phyloP scores from a whole-genome alignment of 2,797 vertebrate species.

The Threskiornis aethiopicus region DNA sequence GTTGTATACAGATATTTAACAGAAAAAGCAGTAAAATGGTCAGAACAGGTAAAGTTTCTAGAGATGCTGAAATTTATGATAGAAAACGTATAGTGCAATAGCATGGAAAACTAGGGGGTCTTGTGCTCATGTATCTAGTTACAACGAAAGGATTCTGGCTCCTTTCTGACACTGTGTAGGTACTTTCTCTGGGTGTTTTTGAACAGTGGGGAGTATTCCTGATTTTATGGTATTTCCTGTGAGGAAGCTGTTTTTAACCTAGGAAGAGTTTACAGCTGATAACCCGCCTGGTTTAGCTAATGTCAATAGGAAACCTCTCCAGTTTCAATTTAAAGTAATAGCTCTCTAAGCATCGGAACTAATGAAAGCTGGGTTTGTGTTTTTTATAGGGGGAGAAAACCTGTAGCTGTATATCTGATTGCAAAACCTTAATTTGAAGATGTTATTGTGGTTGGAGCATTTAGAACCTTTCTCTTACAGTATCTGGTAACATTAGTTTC shows the following conservation, averaged over 20 bases:
- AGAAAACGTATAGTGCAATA: neutral
- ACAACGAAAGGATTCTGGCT: neutral
- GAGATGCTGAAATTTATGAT: neutral
- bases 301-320: neutral
- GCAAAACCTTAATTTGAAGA: neutral
- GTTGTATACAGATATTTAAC: conserved; percentile 96
- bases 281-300: neutral
- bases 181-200: neutral
- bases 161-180: neutral
- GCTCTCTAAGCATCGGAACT: neutral
- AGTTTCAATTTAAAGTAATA: neutral
- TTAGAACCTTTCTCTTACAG: neutral
- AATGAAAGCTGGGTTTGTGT: neutral
- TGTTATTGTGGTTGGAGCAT: neutral
- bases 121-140: neutral
- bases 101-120: neutral
- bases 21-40: conserved; percentile 95
- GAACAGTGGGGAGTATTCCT: neutral
- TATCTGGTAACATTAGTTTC: neutral
- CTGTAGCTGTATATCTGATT: neutral
- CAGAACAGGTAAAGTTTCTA: conserved; percentile 88
- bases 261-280: neutral
- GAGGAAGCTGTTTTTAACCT: neutral
- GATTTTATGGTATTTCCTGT: neutral
- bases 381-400: neutral